Percentiles rank a stretch among this genome's conserved stretches.
phyloP scores from a whole-genome alignment of 2,888 invertebrate genomes.

The Dinocampus coccinellae region DNA sequence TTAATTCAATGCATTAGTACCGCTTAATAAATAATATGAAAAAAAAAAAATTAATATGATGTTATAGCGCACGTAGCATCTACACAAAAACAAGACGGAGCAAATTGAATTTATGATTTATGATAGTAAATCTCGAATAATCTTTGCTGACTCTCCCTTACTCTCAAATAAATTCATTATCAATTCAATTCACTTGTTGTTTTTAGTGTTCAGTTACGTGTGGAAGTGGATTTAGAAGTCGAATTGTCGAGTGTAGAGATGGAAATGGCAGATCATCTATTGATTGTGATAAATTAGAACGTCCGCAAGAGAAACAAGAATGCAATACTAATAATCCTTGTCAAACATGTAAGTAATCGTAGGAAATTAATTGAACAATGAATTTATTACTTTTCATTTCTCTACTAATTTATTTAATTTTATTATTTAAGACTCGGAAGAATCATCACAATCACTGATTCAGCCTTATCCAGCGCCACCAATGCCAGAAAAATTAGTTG shows the following conservation, averaged over 20 bases:
- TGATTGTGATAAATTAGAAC: slow-evolving; percentile 77
- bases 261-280: slow-evolving; percentile 61
- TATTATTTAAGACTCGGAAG: slow-evolving; percentile 54
- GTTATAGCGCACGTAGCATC: too few relatives aligned
- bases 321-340: slow-evolving; percentile 84
- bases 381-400: background rate
- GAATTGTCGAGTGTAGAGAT: slow-evolving; percentile 85
- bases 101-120: slow-evolving; percentile 10
- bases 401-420: background rate
- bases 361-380: slow-evolving; percentile 9
- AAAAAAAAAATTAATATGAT: too few relatives aligned
- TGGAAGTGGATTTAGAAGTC: slow-evolving; percentile 87
- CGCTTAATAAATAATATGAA: too few relatives aligned
- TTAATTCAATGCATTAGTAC: too few relatives aligned
- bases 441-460: slow-evolving; percentile 67
- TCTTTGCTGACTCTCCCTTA: background rate
- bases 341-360: slow-evolving; percentile 68
- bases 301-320: slow-evolving; percentile 79
- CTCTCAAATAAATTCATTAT: background rate
- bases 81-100: background rate
- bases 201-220: slow-evolving; percentile 92
- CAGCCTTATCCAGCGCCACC: slow-evolving; percentile 79
- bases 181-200: background rate
- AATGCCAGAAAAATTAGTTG: slow-evolving; percentile 79
- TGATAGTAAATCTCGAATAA: background rate